Evolutionary conservation across 2,888 invertebrate genomes (phyloP).

Genomic region (Clepsis dumicolana): DNA sequence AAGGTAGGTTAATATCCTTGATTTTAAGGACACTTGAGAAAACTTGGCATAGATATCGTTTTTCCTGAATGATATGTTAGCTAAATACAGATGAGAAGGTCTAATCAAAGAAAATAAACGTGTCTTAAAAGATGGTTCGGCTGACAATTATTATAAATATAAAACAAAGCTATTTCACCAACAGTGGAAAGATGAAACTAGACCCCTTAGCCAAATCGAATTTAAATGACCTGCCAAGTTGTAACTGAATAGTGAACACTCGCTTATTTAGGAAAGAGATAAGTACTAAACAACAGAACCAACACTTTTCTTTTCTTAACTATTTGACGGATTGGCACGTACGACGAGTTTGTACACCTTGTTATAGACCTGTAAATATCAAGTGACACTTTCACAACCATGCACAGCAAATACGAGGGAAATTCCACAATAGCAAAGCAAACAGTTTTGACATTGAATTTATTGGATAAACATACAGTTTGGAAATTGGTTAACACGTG

Average conservation of each 20-base stretch:
- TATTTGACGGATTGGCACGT: slow-evolving; percentile 24
- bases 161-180: no score
- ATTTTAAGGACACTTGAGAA: no score
- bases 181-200: no score
- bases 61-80: no score
- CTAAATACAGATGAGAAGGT: no score
- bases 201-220: no score
- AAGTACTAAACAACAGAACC: not conserved
- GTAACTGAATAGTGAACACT: not conserved
- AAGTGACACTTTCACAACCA: slow-evolving; percentile 41
- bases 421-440: slow-evolving; percentile 37
- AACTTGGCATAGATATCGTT: no score
- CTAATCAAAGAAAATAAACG: no score
- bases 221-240: not conserved
- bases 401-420: slow-evolving; percentile 22
- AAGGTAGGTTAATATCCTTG: no score
- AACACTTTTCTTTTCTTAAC: not conserved
- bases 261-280: not conserved
- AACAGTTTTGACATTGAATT: slow-evolving; percentile 41
- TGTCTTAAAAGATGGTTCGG: no score
- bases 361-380: slow-evolving; percentile 37
- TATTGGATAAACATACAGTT: slow-evolving; percentile 26
- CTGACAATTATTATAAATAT: no score
- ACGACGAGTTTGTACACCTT: slow-evolving; percentile 17
- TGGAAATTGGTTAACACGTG: slow-evolving; percentile 21